Base-by-base conservation (phyloP, 2,888 invertebrate genomes). In the Melieria omissa region DNA sequence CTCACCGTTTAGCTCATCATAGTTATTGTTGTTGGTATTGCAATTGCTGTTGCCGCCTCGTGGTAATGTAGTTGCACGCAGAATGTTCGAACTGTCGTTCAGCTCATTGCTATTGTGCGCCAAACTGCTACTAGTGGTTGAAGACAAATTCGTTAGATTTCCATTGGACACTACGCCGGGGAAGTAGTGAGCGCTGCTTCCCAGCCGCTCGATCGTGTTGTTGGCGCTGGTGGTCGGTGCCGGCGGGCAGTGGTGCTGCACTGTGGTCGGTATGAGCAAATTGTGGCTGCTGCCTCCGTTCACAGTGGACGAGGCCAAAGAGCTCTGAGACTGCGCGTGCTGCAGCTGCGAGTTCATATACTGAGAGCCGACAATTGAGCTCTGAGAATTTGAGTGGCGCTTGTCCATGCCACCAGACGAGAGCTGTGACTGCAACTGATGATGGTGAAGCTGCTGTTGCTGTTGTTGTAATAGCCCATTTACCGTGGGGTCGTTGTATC, bases 1-100 rank as follows among this genome's bases (percentile, higher is more conserved):
- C 78, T 91, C 91, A 5, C 90, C 86, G 4, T 79, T 81, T 45
- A 85, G 83, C 14, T 85, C 84, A 58, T 80, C 82, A 71, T 82
- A 89, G 88, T 68, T 89, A 87, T 82, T 90, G 87, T 84, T 89
- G 80, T 76, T 89, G 54, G 41, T 88, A 47, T 73, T 63, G 14
- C 47, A 47, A 70, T 71, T 73, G 45, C 70, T 57, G 14, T 67
- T 72, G 67, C 69, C 70, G 78, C 93, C 93, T 73, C 93, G 89
- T 0, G 94, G 93, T 65, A 93, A 85, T 1, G 94, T 94, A 41
- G 92, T 92, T 1, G 93, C 92, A 55, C 93, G 86, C 54, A 80
- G 42, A 70, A 79, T 75, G 66, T 74, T 74, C 47, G 75, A 78
- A 60, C 76, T 82, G 3, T 80, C 80, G 64, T 81, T 82, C 65